phyloP scores from a whole-genome alignment of 2,113 vertebrate species.

The Amazona vittata region DNA sequence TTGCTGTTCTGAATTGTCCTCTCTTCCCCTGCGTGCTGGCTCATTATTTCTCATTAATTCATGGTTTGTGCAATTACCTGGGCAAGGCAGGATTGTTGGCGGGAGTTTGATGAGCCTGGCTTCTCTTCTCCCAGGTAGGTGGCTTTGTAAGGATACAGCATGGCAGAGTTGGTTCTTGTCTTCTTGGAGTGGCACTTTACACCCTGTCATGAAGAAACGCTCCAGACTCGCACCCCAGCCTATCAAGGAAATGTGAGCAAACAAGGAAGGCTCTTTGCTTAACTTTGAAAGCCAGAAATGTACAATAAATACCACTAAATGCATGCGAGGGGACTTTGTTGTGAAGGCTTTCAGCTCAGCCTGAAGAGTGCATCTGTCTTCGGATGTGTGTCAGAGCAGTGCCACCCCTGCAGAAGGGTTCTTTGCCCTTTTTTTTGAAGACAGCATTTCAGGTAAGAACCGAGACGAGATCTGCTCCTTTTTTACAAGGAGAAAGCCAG shows the following conservation, averaged over 20 bases:
- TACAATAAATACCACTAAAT: background rate
- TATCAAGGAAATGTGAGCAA: background rate
- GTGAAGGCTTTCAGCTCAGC: background rate
- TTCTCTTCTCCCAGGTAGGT: background rate
- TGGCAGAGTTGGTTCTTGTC: background rate
- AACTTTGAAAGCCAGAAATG: background rate
- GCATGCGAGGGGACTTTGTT: background rate
- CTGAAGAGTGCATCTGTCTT: background rate
- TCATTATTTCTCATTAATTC: conserved; percentile 53
- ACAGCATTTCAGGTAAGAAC: background rate
- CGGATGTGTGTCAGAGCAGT: background rate
- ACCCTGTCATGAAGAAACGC: background rate
- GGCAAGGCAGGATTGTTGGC: background rate
- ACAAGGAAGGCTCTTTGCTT: background rate
- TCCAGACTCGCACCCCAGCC: background rate
- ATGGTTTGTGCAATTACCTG: conserved; percentile 31
- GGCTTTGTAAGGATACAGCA: background rate
- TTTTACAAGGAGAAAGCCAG: background rate
- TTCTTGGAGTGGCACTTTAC: background rate
- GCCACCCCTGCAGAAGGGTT: background rate
- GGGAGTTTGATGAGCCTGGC: background rate
- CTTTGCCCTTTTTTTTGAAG: background rate
- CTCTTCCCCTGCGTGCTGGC: conserved; percentile 16
- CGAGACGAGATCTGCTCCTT: background rate
- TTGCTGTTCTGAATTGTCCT: background rate